Evolutionary conservation across 2,797 vertebrate species (phyloP).

Genomic region (Argentina silus): DNA sequence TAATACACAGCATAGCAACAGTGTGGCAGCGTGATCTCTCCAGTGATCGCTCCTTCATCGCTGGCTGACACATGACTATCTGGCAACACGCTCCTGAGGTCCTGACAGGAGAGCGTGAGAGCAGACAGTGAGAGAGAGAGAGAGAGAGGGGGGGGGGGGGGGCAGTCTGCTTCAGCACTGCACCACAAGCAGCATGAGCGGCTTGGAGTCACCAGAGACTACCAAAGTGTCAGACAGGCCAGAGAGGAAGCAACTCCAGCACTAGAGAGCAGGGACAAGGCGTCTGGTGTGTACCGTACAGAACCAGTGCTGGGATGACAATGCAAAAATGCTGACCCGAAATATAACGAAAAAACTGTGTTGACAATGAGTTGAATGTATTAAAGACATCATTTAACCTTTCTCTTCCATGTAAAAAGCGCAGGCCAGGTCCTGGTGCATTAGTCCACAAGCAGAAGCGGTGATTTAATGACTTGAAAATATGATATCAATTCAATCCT

Average conservation of each 20-base stretch:
- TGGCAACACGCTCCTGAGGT: background rate
- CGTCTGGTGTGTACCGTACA: no score
- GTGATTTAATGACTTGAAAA: background rate
- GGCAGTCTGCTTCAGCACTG: background rate
- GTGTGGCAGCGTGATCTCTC: constrained; percentile 31
- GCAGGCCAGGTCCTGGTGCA: background rate
- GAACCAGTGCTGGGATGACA: no score
- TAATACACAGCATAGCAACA: constrained; percentile 64
- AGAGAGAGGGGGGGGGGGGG: background rate
- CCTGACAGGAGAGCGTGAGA: constrained; percentile 3
- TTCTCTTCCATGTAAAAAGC: background rate
- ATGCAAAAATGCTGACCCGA: no score
- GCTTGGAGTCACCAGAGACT: background rate
- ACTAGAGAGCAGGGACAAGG: no score
- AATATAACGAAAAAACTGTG: no score
- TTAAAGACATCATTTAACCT: background rate
- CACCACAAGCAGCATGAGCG: background rate
- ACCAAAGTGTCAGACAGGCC: background rate
- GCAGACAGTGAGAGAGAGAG: constrained; percentile 6
- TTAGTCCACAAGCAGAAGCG: constrained; percentile 15
- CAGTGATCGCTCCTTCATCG: constrained; percentile 14
- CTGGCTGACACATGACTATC: background rate
- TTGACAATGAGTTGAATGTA: background rate
- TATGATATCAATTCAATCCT: constrained; percentile 27
- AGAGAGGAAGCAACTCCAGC: background rate